phyloP scores from a whole-genome alignment of 2,113 vertebrate genomes.

The Orcinus orca region DNA sequence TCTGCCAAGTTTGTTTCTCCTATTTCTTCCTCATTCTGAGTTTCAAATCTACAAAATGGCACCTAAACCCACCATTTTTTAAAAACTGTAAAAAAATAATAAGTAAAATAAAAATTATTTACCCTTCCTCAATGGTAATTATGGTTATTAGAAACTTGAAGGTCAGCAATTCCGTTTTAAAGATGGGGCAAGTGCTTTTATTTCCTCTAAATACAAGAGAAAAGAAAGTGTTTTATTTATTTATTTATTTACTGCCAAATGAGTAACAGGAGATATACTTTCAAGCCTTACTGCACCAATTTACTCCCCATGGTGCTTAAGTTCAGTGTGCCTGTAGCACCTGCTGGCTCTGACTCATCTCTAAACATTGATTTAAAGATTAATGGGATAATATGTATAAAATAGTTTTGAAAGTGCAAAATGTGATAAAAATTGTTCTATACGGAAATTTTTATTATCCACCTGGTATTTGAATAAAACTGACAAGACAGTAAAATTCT shows the following conservation, averaged over 20 bases:
- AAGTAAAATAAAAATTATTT: background rate
- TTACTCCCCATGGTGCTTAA: background rate
- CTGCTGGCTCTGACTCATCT: background rate
- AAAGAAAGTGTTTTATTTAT: background rate
- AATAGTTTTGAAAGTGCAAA: background rate
- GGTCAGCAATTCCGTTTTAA: background rate
- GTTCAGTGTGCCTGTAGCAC: background rate
- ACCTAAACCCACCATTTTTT: background rate
- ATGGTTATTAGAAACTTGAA: background rate
- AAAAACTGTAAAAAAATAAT: background rate
- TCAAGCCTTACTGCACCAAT: background rate
- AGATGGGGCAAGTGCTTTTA: background rate
- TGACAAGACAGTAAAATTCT: background rate
- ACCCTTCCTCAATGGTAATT: background rate
- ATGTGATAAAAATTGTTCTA: background rate
- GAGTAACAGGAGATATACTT: background rate
- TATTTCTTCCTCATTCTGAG: background rate
- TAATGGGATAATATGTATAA: background rate
- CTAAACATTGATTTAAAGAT: background rate
- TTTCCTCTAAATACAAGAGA: background rate
- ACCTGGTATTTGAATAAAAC: background rate
- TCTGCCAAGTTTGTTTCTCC: background rate
- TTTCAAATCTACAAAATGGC: background rate
- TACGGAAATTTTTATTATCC: background rate
- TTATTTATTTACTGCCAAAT: background rate